phyloP scores from a whole-genome alignment of 2,797 vertebrate species.

The Urosaurus nigricauda region DNA sequence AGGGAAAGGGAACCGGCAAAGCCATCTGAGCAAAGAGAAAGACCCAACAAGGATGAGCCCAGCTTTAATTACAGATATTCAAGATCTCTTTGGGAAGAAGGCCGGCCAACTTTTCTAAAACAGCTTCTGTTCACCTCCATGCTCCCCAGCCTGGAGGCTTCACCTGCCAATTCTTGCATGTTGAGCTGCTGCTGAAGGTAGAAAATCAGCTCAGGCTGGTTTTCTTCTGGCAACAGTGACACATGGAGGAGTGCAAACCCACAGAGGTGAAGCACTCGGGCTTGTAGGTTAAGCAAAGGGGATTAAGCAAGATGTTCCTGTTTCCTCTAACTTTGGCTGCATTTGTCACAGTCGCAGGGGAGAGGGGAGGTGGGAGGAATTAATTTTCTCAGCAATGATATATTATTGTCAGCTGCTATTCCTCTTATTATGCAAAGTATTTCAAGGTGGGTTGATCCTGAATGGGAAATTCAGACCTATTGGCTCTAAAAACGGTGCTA shows the following conservation, averaged over 20 bases:
- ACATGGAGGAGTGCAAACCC: neutral
- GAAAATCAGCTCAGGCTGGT: neutral
- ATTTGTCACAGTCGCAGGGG: neutral
- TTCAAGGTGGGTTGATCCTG: neutral
- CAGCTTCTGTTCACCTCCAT: neutral
- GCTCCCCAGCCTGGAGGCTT: neutral
- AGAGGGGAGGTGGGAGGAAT: neutral
- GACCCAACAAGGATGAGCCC: neutral
- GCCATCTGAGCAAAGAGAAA: neutral
- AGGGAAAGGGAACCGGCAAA: neutral
- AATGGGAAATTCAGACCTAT: neutral
- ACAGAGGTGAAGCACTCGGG: neutral
- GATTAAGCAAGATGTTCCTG: neutral
- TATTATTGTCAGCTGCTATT: neutral
- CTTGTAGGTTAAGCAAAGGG: neutral
- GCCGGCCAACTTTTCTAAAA: neutral
- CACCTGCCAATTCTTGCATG: neutral
- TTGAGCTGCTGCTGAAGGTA: neutral
- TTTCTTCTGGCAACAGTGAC: neutral
- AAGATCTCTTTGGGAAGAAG: neutral
- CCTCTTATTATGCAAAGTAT: neutral
- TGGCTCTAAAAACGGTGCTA: neutral
- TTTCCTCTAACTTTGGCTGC: neutral
- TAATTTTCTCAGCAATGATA: neutral
- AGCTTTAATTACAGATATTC: neutral